These are phyloP conservation scores for Drosophila anomalata DNA, from an alignment of 2,888 invertebrate species.

Conservation along the genomic window DNA sequence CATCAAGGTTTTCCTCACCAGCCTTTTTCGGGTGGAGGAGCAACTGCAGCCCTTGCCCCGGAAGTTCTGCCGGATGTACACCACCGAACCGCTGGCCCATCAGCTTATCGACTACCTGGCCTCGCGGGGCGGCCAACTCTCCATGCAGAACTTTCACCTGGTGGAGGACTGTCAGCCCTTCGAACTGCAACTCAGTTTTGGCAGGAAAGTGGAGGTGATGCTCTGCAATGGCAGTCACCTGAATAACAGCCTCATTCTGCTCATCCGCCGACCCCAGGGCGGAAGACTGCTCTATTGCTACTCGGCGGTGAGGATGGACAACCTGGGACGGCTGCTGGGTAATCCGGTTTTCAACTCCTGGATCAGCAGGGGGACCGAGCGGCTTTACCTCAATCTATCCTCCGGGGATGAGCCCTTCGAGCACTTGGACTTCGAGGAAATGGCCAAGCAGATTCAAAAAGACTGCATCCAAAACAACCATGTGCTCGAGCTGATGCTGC, in stretches of 20 bases:
- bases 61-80: slow-evolving; percentile 66
- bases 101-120: slow-evolving; percentile 49
- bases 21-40: slow-evolving; percentile 39
- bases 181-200: slow-evolving; percentile 48
- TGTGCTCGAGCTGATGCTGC: slow-evolving; percentile 32
- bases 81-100: slow-evolving; percentile 51
- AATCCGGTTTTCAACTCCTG: slow-evolving; percentile 47
- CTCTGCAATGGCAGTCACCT: slow-evolving; percentile 59
- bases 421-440: slow-evolving; percentile 44
- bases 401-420: slow-evolving; percentile 28
- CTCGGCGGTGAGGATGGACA: slow-evolving; percentile 60
- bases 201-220: slow-evolving; percentile 57
- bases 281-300: slow-evolving; percentile 58
- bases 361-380: slow-evolving; percentile 57
- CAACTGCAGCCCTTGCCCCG: slow-evolving; percentile 46
- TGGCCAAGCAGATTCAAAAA: slow-evolving; percentile 27
- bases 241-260: slow-evolving; percentile 49
- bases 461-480: not conserved
- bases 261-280: slow-evolving; percentile 45
- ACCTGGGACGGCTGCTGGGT: slow-evolving; percentile 47
- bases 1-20: slow-evolving; percentile 57
- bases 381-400: slow-evolving; percentile 53
- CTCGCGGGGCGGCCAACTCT: slow-evolving; percentile 39
- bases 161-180: slow-evolving; percentile 46
- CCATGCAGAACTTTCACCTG: slow-evolving; percentile 46